Evolutionary conservation across 2,888 invertebrate species (phyloP).

Genomic region (Epirrhoe alternata): DNA sequence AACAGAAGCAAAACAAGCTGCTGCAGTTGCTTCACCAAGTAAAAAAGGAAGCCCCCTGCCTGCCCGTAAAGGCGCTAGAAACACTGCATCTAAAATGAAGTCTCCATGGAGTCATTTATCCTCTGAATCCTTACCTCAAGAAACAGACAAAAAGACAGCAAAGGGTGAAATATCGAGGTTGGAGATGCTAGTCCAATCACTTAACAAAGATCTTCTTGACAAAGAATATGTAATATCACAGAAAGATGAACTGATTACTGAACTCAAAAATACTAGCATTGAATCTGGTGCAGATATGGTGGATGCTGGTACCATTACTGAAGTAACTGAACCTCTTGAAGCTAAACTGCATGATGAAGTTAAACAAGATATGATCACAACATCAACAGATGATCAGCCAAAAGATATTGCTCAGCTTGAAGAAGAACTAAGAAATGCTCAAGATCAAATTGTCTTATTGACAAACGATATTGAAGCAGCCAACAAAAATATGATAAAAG

Average conservation of each 20-base stretch:
- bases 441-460: slow-evolving; percentile 80
- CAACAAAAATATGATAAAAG: slow-evolving; percentile 91
- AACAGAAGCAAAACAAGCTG: slow-evolving; percentile 60
- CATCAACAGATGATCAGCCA: slow-evolving; percentile 41
- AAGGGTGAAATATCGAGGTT: slow-evolving; percentile 69
- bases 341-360: slow-evolving; percentile 19
- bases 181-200: slow-evolving; percentile 73
- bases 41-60: slow-evolving; percentile 76
- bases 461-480: slow-evolving; percentile 90
- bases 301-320: slow-evolving; percentile 62
- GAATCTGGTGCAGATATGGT: slow-evolving; percentile 48
- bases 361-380: slow-evolving; percentile 25
- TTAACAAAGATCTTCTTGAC: slow-evolving; percentile 79
- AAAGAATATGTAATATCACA: slow-evolving; percentile 75
- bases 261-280: slow-evolving; percentile 55
- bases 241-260: slow-evolving; percentile 75
- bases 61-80: slow-evolving; percentile 72
- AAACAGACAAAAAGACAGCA: slow-evolving; percentile 69
- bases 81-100: slow-evolving; percentile 71
- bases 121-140: slow-evolving; percentile 68
- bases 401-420: slow-evolving; percentile 61
- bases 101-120: slow-evolving; percentile 79
- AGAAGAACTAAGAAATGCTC: slow-evolving; percentile 74
- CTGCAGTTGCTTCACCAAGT: slow-evolving; percentile 56
- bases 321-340: slow-evolving; percentile 40